Percentiles rank a stretch among this genome's conserved stretches.
Evolutionary conservation across 2,888 invertebrate species (phyloP).

Genomic region (Liodrosophila aerea): DNA sequence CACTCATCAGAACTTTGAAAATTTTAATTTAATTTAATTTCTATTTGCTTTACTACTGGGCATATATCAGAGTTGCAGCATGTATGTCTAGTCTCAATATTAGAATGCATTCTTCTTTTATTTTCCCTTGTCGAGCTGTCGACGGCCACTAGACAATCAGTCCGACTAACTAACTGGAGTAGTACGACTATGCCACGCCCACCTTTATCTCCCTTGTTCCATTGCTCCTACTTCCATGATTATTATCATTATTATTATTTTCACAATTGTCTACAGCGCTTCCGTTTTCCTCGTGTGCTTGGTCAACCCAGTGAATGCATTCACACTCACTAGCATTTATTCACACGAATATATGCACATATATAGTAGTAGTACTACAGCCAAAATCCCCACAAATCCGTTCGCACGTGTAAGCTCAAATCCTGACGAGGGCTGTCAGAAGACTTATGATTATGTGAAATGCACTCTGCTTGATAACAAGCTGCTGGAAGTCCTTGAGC

Average conservation of each 20-base stretch:
- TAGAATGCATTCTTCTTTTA: constrained; percentile 30
- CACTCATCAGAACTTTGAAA: constrained; percentile 43
- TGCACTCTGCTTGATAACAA: no score
- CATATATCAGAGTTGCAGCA: constrained; percentile 59
- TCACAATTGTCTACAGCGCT: constrained; percentile 51
- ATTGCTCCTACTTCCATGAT: not conserved
- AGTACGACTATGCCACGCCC: not conserved
- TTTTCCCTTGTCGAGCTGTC: not conserved
- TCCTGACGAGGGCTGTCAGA: not conserved
- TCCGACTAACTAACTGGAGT: constrained; percentile 15
- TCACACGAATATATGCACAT: not conserved
- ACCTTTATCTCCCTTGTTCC: no score
- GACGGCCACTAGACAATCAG: not conserved
- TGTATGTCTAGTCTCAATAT: constrained; percentile 57
- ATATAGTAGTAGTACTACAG: no score
- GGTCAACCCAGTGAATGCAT: constrained; percentile 39
- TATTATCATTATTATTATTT: constrained; percentile 44
- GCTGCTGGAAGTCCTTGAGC: no score
- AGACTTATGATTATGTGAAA: not conserved
- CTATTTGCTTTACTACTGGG: constrained; percentile 59
- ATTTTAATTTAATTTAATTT: constrained; percentile 64
- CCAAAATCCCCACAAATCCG: constrained; percentile 12
- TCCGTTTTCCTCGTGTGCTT: constrained; percentile 38
- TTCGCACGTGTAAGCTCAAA: constrained; percentile 8
- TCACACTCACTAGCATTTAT: constrained; percentile 5